Percentiles rank a stretch among this genome's conserved stretches.
phyloP scores from a whole-genome alignment of 1,140 invertebrate genomes.

The Aricia agestis region DNA sequence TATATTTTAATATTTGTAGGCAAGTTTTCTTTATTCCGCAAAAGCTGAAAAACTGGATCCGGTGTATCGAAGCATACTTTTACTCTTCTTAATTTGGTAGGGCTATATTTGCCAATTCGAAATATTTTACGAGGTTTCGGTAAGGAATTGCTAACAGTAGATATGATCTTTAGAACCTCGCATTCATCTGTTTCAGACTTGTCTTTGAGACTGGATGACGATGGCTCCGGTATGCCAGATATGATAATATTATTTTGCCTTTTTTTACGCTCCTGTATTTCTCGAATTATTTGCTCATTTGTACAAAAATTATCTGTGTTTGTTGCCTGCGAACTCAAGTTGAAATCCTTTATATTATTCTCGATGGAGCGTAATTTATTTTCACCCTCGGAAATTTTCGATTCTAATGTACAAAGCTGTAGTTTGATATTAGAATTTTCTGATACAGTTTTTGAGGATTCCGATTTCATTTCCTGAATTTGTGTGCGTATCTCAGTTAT shows the following conservation, averaged over 20 bases:
- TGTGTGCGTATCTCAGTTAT: not conserved
- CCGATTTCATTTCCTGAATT: conserved; percentile 4
- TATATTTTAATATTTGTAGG: conserved; percentile 18
- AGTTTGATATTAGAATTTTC: not conserved
- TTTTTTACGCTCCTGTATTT: conserved; percentile 18
- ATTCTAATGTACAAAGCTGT: not conserved
- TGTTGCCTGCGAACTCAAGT: too few species aligned
- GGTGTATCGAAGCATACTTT: conserved; percentile 14
- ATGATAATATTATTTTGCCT: conserved; percentile 20
- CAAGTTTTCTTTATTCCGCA: conserved; percentile 15
- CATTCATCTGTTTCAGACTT: not conserved
- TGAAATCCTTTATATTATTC: too few species aligned
- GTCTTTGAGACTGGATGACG: not conserved
- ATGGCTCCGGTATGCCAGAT: conserved; percentile 11
- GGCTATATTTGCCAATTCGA: conserved; percentile 13
- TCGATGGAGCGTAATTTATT: too few species aligned
- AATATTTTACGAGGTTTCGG: conserved; percentile 11
- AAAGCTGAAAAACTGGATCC: not conserved
- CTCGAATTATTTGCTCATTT: conserved; percentile 17
- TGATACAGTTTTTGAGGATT: not conserved
- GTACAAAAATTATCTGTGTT: not conserved
- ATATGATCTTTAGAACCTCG: too few species aligned
- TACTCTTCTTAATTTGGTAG: not conserved
- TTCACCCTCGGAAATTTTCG: too few species aligned
- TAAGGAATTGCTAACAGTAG: not conserved